Evolutionary conservation across 1,140 invertebrate species (phyloP), one percentile per base, ranked within the genome.

Genomic region (Trachymyrmex septentrionalis): DNA sequence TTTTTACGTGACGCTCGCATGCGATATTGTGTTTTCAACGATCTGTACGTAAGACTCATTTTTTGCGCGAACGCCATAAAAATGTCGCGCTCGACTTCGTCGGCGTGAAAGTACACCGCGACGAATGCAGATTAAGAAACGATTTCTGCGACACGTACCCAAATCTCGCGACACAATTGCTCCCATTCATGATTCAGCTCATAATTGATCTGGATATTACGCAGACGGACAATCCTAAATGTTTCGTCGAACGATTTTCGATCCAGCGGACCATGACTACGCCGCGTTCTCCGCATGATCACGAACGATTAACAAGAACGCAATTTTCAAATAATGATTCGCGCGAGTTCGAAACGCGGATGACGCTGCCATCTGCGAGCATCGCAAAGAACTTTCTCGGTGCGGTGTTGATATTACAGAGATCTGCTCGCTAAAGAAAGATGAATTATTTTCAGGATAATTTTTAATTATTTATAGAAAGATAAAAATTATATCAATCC

Each of bases 141-240:
- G 1, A 73, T 50, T 72, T 61, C 44, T 30, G 24, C 38, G n/a
- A 16, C 16, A 91, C 93, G 55, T 93, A 93, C 93, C 93, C 93
- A 93, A 38, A 93, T 93, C 71, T 93, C 93, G 16, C 61, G 57
- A 69, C 91, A 63, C 61, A 93, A 76, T 61, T 84, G 76, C 16
- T 92, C 92, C 93, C 93, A 93, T 21, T 93, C 93, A 48, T 89
- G 38, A 86, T 92, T 92, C 78, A 93, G 85, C 10, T 86, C 80
- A 66, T 90, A 66, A n/a, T 90, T 87, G 34, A 93, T 92, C 69
- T 55, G 50, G 12, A 87, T 72, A 50, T 92, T 92, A 12, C 91
- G 81, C 21, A 92, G n/a, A 2, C 72, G 66, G 3, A 80, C 64
- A 0, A 7, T 87, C 10, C 77, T 85, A 3, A 66, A 44, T 7